phyloP scores from a whole-genome alignment of 2,113 vertebrate genomes.

The Pteruthius melanotis region DNA sequence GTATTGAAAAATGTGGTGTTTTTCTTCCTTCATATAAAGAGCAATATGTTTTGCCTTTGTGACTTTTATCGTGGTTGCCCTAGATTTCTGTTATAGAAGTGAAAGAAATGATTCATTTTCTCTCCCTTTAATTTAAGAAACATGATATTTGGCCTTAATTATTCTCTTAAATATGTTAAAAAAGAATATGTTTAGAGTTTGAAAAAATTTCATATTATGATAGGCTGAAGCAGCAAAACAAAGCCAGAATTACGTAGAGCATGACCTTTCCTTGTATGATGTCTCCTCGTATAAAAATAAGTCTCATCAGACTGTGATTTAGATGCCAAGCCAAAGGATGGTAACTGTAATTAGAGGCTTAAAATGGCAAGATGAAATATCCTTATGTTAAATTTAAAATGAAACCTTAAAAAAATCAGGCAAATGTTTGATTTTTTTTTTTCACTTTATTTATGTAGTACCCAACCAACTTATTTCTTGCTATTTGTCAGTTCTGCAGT shows the following conservation, averaged over 20 bases:
- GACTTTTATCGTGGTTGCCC: conserved; percentile 50
- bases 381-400: not conserved
- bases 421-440: not conserved
- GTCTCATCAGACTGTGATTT: conserved; percentile 11
- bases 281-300: conserved; percentile 37
- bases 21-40: conserved; percentile 1
- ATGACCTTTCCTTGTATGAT: conserved; percentile 27
- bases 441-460: not conserved
- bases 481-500: not conserved
- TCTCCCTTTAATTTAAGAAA: conserved; percentile 68
- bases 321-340: conserved; percentile 7
- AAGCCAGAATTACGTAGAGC: not conserved
- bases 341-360: conserved; percentile 26
- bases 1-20: not conserved
- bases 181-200: not conserved
- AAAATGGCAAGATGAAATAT: conserved; percentile 32
- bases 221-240: conserved; percentile 8
- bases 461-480: not conserved
- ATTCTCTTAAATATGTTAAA: not conserved
- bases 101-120: conserved; percentile 50
- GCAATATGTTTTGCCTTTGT: conserved; percentile 26
- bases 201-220: not conserved
- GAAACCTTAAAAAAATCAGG: not conserved
- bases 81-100: conserved; percentile 52
- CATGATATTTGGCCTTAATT: conserved; percentile 49